Conservation (phyloP, 2,888 invertebrate genomes). For the Glyphotaelius pellucidus region DNA sequence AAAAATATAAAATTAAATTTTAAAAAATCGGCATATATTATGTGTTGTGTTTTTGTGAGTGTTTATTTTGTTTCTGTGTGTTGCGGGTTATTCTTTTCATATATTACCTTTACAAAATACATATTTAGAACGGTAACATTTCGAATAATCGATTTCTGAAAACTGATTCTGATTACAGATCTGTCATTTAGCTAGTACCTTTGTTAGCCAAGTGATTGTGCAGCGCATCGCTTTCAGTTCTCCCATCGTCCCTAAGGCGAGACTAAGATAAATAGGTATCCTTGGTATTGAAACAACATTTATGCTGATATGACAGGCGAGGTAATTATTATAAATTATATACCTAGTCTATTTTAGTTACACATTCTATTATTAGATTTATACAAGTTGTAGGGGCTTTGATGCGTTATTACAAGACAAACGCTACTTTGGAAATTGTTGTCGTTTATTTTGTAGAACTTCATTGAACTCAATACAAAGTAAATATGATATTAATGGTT, state of each 20-base stretch:
- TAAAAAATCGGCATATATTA: too few relatives aligned
- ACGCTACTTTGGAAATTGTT: not conserved
- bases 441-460: not conserved
- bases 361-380: not conserved
- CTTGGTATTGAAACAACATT: constrained; percentile 22
- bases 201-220: not conserved
- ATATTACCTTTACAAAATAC: too few relatives aligned
- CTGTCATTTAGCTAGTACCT: not conserved
- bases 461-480: too few relatives aligned
- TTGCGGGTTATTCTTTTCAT: too few relatives aligned
- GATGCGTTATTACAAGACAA: not conserved
- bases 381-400: not conserved
- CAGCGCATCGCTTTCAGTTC: not conserved
- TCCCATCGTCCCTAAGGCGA: not conserved
- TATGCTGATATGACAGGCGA: not conserved
- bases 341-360: not conserved
- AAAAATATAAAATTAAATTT: too few relatives aligned
- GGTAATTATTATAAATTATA: not conserved
- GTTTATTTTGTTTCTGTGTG: too few relatives aligned
- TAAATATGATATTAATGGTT: too few relatives aligned
- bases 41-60: too few relatives aligned
- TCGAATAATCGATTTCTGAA: not conserved
- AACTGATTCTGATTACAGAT: not conserved
- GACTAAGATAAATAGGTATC: not conserved
- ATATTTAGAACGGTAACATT: too few relatives aligned